Base-by-base conservation (phyloP, 2,888 invertebrate genomes). In the Euspilapteryx auroguttella region DNA sequence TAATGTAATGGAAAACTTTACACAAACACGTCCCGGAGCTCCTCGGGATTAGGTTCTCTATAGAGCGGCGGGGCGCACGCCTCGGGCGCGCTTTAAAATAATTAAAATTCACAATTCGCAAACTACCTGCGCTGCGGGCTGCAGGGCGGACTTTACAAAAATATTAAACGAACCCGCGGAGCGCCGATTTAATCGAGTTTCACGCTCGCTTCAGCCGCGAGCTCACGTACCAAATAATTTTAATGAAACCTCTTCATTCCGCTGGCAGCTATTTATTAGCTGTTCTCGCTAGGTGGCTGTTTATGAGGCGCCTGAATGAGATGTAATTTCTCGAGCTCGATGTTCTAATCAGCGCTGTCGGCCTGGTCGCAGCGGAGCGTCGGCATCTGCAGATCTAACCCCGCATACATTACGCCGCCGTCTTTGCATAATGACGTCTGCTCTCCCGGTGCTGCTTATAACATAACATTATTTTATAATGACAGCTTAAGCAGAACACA, bases 1-100 rank as follows among this genome's bases (percentile, higher is more conserved):
- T 64, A 61, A 64, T 55, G 58, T 64, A 62, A 64, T 63, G 56
- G 59, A 55, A 57, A 63, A 68, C 61, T 65, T 61, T 57, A 58
- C 49, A 56, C 57, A 57, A 63, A 56, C 58, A 55, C 53, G 51
- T 49, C 3, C 21, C 12, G n/a, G 2, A 20, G 27, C 27, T 20
- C 14, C 27, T 13, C 9, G 20, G 6, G 12, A n/a, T 4, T 12
- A 4, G 27, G 9, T n/a, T n/a, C n/a, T n/a, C n/a, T n/a, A n/a
- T n/a, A n/a, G n/a, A 14, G 12, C 27, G 14, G 21, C 20, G 27
- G n/a, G 7, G 13, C 12, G 5, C 5, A 8, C 35, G 20, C 13
- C 33, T 30, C 33, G 14, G 12, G 21, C 34, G 31, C 42, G 47
- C 40, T 48, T 53, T 51, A 46, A 44, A 54, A 49, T 51, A 48